Evolutionary conservation across 64 coral and sea anemone species (phyloP).

Genomic region (Actinia equina): DNA sequence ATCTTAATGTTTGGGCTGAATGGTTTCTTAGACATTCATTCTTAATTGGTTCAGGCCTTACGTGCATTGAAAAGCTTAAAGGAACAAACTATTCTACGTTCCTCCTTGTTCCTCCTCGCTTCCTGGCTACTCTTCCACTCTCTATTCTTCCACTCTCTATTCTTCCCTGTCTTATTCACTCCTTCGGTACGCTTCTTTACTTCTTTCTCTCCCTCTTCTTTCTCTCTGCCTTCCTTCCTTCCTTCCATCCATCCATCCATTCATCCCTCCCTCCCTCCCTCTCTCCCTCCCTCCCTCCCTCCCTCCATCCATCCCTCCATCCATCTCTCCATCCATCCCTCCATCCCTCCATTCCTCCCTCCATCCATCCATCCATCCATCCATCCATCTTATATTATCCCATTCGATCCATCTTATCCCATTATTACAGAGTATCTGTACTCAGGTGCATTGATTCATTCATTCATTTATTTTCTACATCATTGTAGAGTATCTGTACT

Average conservation of each 20-base stretch:
- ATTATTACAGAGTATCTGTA: too few species aligned
- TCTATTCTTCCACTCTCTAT: too few species aligned
- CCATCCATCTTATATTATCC: background rate
- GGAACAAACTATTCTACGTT: too few species aligned
- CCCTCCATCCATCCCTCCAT: background rate
- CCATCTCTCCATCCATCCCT: background rate
- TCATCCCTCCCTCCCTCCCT: background rate
- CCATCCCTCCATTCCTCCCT: background rate
- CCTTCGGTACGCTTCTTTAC: too few species aligned
- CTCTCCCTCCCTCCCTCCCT: background rate
- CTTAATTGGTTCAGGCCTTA: too few species aligned
- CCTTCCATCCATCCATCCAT: too few species aligned
- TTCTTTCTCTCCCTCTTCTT: background rate
- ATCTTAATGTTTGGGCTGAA: too few species aligned
- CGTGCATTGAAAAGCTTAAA: too few species aligned
- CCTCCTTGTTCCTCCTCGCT: too few species aligned
- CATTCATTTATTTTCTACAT: background rate
- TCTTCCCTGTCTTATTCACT: background rate
- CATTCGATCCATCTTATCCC: too few species aligned
- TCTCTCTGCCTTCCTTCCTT: background rate
- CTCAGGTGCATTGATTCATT: background rate
- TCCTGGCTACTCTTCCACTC: too few species aligned
- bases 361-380: background rate
- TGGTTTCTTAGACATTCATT: too few species aligned
- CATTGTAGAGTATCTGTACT: constrained; percentile 45